A percentile compares a stretch with the other conserved stretches of the same genome.
These are phyloP conservation scores for Hemithea aestivaria DNA, from an alignment of 2,888 invertebrate genomes.

Conservation along the genomic window DNA sequence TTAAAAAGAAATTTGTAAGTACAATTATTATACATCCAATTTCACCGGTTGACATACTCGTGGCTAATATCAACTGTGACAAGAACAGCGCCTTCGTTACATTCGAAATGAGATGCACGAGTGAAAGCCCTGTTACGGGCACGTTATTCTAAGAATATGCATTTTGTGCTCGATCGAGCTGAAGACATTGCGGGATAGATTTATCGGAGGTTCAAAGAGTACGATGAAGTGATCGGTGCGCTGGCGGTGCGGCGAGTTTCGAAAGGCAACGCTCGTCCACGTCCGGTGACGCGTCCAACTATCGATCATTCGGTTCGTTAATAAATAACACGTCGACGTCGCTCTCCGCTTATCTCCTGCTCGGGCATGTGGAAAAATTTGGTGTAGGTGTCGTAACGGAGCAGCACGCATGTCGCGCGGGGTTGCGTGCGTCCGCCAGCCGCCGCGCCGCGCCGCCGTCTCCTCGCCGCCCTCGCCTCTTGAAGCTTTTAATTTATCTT, in stretches of 20 bases:
- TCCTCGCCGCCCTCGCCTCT: constrained; percentile 56
- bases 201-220: constrained; percentile 44
- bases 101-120: constrained; percentile 23
- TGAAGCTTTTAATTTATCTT: constrained; percentile 59
- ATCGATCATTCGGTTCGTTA: constrained; percentile 80
- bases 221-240: constrained; percentile 41
- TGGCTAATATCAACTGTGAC: constrained; percentile 12
- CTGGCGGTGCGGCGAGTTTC: constrained; percentile 58
- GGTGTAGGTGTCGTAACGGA: constrained; percentile 78
- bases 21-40: no score
- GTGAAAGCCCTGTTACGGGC: constrained; percentile 25
- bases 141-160: constrained; percentile 34
- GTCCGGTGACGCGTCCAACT: constrained; percentile 77
- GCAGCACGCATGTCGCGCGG: constrained; percentile 70
- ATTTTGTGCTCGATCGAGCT: constrained; percentile 45
- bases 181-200: constrained; percentile 52
- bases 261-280: constrained; percentile 68
- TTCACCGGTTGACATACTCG: constrained; percentile 1
- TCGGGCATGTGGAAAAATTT: constrained; percentile 78
- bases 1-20: no score
- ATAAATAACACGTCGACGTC: constrained; percentile 78
- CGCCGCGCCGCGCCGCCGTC: constrained; percentile 52
- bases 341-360: constrained; percentile 74
- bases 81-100: constrained; percentile 16
- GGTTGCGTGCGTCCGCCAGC: constrained; percentile 65